Evolutionary conservation across 2,797 vertebrate genomes (phyloP), one percentile per base, ranked within the genome.

Genomic region (Helostoma temminkii): DNA sequence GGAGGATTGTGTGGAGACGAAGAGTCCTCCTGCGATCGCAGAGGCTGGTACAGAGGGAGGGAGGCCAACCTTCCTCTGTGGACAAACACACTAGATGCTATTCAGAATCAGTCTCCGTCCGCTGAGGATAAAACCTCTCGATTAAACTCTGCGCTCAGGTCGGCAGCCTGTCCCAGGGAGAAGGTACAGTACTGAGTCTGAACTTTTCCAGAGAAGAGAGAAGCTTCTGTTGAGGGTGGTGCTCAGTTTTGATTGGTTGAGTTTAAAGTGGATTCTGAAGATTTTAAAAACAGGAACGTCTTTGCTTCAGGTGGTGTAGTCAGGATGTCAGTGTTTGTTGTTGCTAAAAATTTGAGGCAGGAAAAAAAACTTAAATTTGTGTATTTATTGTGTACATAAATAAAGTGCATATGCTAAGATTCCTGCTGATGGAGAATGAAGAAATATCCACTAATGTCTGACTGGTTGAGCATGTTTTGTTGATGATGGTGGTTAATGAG

Each of bases 31-130:
- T 83, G 84, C 64, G 83, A 89, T 67, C 52, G 61, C 43, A 77
- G 81, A 82, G 81, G 58, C 86, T 91, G 89, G 89, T 89, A 91
- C 89, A 62, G 81, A 71, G 37, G 16, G 59, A 54, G 30, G 58
- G 2, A 12, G 43, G 21, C 19, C 7, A 2, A 1, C 43, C 60
- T 60, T 22, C 60, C 42, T 28, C 66, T 15, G 8, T 54, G 39
- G 56, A 70, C 39, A 71, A 64, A 76, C 80, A 71, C 80, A 58
- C 67, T 78, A 1, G 32, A 62, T 11, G 46, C 24, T 36, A 19
- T 75, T 86, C 72, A 82, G 75, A 39, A 8, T 37, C 9, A 77
- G 30, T 19, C 14, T 49, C 50, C 10, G 50, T 53, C 53, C 39
- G 0, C 28, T 12, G 19, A 64, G 56, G 71, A 42, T 12, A 22